Conservation (phyloP, 2,113 vertebrate species). For the Siniperca knerii region DNA sequence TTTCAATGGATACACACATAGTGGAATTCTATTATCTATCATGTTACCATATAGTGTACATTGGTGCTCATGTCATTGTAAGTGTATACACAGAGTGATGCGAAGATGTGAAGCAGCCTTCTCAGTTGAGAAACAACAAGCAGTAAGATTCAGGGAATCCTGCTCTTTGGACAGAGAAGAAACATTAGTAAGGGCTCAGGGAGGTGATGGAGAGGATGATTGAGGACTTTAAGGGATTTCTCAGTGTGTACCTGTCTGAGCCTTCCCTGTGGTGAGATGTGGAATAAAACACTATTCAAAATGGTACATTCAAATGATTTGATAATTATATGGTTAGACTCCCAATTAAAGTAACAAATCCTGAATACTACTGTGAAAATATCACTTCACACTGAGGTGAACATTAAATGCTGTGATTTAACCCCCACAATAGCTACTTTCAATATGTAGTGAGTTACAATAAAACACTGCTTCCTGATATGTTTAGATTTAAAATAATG, state of each 20-base stretch:
- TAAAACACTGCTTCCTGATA: not conserved
- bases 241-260: slow-evolving; percentile 16
- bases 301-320: slow-evolving; percentile 26
- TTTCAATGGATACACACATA: slow-evolving; percentile 32
- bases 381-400: not conserved
- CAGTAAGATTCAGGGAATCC: slow-evolving; percentile 22
- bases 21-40: slow-evolving; percentile 60
- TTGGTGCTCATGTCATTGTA: slow-evolving; percentile 38
- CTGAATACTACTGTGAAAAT: slow-evolving; percentile 24
- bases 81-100: slow-evolving; percentile 38
- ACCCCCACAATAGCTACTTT: not conserved
- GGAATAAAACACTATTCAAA: slow-evolving; percentile 34
- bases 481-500: not conserved
- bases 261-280: slow-evolving; percentile 1
- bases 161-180: slow-evolving; percentile 31
- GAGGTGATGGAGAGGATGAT: slow-evolving; percentile 49
- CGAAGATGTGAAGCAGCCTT: slow-evolving; percentile 47
- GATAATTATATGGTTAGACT: slow-evolving; percentile 29
- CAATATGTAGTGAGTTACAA: not conserved
- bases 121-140: slow-evolving; percentile 56
- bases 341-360: slow-evolving; percentile 36
- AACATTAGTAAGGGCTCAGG: slow-evolving; percentile 32
- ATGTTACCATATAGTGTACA: slow-evolving; percentile 25
- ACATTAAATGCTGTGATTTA: slow-evolving; percentile 7
- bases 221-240: slow-evolving; percentile 44